Percentiles rank a stretch among this genome's conserved stretches.
These are phyloP conservation scores for Sebastes nivosus DNA, from an alignment of 2,797 vertebrate species.

Conservation along the genomic window DNA sequence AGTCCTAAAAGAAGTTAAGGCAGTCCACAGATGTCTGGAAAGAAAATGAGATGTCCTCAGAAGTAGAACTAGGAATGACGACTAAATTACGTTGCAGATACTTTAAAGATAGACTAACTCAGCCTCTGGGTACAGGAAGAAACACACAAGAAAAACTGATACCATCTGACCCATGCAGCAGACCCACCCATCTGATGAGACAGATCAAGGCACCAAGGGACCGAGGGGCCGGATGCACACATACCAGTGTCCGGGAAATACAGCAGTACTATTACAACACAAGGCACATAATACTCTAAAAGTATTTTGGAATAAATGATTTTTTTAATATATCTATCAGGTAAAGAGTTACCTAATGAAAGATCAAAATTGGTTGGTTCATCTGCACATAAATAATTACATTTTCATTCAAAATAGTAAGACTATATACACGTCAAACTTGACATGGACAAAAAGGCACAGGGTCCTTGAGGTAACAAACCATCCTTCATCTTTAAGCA, in stretches of 20 bases:
- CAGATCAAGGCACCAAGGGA: constrained; percentile 67
- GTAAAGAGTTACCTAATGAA: neutral
- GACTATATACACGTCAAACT: neutral
- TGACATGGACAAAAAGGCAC: neutral
- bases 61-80: neutral
- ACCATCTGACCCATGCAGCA: constrained; percentile 65
- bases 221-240: constrained; percentile 38
- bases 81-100: constrained; percentile 12
- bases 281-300: neutral
- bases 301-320: neutral
- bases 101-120: constrained; percentile 32
- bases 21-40: neutral
- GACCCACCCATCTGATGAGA: constrained; percentile 82
- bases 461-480: neutral
- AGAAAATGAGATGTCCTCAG: constrained; percentile 15
- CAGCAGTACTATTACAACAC: neutral
- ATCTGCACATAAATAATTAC: neutral
- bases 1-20: neutral
- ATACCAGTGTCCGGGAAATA: neutral
- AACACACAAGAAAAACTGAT: constrained; percentile 62
- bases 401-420: constrained; percentile 1
- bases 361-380: neutral
- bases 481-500: neutral
- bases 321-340: neutral
- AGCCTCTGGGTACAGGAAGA: constrained; percentile 66